A percentile compares a stretch with the other conserved stretches of the same genome.
Evolutionary conservation across 1,140 invertebrate species (phyloP).

Genomic region (Magallana gigas): DNA sequence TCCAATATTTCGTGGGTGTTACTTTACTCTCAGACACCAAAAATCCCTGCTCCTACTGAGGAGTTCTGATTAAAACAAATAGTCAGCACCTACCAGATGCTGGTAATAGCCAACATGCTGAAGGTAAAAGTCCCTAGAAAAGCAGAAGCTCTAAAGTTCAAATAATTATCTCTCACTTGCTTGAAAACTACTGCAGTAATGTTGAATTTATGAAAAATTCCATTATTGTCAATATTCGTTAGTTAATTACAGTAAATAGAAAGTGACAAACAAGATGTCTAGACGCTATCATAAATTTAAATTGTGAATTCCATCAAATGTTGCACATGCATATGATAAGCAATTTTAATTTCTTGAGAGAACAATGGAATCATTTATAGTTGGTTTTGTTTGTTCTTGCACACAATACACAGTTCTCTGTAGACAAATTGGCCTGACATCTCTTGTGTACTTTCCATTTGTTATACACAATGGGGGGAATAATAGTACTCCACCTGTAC

Average conservation of each 20-base stretch:
- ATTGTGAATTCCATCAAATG: too few species aligned
- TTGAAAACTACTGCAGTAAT: too few species aligned
- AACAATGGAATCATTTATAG: not conserved
- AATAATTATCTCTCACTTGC: too few species aligned
- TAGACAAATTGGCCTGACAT: not conserved
- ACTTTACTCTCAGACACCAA: not conserved
- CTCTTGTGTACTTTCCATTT: not conserved
- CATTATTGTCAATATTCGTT: too few species aligned
- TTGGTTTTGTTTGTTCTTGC: not conserved
- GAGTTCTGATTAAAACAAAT: not conserved
- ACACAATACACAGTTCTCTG: not conserved
- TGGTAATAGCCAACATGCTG: not conserved
- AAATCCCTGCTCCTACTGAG: not conserved
- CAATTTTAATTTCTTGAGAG: too few species aligned
- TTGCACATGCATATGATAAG: too few species aligned
- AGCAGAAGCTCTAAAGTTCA: too few species aligned
- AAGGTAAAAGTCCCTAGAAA: too few species aligned
- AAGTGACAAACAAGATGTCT: too few species aligned
- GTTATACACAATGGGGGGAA: not conserved
- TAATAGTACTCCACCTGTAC: slow-evolving; percentile 7
- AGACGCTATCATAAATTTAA: too few species aligned
- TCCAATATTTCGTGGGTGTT: not conserved
- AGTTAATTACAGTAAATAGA: too few species aligned
- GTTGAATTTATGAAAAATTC: too few species aligned
- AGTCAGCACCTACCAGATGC: not conserved